Evolutionary conservation across 2,113 vertebrate genomes (phyloP).

Genomic region (Protobothrops mucrosquamatus): DNA sequence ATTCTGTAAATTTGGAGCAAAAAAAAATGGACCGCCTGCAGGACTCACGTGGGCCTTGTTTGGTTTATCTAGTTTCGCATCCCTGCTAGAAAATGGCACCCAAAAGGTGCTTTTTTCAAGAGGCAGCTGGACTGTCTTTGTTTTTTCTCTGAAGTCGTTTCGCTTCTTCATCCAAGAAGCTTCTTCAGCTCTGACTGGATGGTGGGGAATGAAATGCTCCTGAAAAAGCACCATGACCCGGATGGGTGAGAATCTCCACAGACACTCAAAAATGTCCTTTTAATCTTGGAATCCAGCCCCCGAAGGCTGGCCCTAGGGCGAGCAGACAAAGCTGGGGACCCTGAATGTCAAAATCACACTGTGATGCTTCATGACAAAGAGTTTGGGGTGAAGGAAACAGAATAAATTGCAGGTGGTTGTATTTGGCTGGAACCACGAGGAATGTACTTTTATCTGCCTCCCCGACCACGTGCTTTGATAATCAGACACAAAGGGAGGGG

Average conservation of each 20-base stretch:
- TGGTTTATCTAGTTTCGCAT: background rate
- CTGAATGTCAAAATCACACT: too few species aligned
- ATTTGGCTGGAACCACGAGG: background rate
- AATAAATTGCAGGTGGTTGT: background rate
- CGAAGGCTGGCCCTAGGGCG: background rate
- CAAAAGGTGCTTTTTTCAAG: too few species aligned
- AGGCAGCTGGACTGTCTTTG: too few species aligned
- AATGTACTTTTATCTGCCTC: background rate
- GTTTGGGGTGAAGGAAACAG: background rate
- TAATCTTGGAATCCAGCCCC: background rate
- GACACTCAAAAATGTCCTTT: background rate
- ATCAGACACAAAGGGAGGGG: background rate
- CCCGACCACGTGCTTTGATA: background rate
- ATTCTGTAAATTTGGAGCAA: background rate
- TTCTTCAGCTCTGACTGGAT: too few species aligned
- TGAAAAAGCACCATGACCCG: too few species aligned
- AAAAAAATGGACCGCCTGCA: background rate
- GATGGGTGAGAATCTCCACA: too few species aligned
- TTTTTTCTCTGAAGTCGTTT: too few species aligned
- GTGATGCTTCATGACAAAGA: background rate
- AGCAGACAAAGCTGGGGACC: background rate
- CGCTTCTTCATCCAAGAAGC: too few species aligned
- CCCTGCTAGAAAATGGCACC: background rate
- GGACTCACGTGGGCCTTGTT: fast-evolving
- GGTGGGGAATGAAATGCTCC: too few species aligned